Evolutionary conservation across 2,888 invertebrate genomes (phyloP).

Genomic region (Dugesia japonica): DNA sequence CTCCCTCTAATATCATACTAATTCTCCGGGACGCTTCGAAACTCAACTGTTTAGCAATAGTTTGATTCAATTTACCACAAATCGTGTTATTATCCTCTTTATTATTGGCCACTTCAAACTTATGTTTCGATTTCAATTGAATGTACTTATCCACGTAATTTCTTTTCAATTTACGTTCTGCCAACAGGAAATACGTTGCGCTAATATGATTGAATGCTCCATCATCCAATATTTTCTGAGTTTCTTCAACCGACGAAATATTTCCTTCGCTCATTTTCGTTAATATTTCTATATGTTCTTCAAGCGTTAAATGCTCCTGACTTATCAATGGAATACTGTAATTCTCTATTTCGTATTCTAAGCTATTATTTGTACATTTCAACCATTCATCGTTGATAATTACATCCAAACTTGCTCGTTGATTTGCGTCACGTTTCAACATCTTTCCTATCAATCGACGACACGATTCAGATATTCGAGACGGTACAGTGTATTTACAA

Average conservation of each 20-base stretch:
- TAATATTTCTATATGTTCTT: conserved; percentile 74
- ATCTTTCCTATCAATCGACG: conserved; percentile 72
- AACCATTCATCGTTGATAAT: conserved; percentile 72
- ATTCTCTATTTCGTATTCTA: neutral
- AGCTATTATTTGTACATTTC: conserved; percentile 29
- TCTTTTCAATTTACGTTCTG: conserved; percentile 64
- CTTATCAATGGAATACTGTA: conserved; percentile 61
- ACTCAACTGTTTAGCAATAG: neutral
- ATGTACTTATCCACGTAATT: conserved; percentile 20
- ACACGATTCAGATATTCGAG: conserved; percentile 69
- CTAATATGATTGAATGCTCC: conserved; percentile 95
- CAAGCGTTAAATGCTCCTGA: conserved; percentile 71
- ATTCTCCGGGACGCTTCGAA: conserved; percentile 17
- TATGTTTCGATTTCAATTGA: neutral
- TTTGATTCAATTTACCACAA: neutral
- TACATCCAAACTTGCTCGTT: conserved; percentile 69
- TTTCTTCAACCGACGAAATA: conserved; percentile 81
- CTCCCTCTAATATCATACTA: conserved; percentile 31
- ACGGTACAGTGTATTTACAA: conserved; percentile 82
- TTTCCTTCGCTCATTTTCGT: conserved; percentile 88
- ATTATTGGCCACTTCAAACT: neutral
- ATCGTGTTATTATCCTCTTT: neutral
- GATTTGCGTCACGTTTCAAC: conserved; percentile 79
- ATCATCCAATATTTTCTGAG: conserved; percentile 72
- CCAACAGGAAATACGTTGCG: conserved; percentile 86